These are phyloP conservation scores for Lasioglossum zephyrum DNA, from an alignment of 2,888 invertebrate species.

Conservation along the genomic window DNA sequence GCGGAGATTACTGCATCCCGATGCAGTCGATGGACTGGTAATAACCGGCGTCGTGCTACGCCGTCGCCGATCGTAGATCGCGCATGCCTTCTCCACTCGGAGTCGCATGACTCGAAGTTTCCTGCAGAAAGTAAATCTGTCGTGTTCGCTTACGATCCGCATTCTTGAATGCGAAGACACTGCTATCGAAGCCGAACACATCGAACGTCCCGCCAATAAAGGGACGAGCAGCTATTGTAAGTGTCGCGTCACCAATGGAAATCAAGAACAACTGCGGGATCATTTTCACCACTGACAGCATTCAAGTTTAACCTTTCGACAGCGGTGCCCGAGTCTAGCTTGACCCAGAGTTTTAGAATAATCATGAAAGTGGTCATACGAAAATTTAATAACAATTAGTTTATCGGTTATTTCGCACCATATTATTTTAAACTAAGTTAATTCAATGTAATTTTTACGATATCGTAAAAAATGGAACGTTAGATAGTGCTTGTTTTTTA, in stretches of 20 bases:
- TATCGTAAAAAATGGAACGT: too few species aligned
- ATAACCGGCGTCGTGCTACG: constrained; percentile 37
- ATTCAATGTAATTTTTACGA: too few species aligned
- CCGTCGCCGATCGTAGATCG: constrained; percentile 39
- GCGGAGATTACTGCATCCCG: constrained; percentile 68
- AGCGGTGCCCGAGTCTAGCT: too few species aligned
- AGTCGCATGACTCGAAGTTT: constrained; percentile 28
- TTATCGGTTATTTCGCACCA: too few species aligned
- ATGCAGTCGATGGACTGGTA: constrained; percentile 45
- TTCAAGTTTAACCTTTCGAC: too few species aligned
- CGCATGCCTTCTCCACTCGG: constrained; percentile 25
- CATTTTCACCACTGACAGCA: background rate
- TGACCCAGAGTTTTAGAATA: too few species aligned
- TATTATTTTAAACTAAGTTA: too few species aligned
- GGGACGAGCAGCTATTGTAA: background rate
- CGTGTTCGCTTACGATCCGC: constrained; percentile 42
- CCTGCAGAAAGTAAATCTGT: constrained; percentile 43
- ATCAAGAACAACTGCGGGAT: background rate
- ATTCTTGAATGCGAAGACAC: constrained; percentile 11
- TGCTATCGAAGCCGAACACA: constrained; percentile 5
- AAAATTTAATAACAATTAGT: too few species aligned
- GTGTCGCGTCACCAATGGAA: constrained; percentile 1
- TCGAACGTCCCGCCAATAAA: background rate
- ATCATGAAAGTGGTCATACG: too few species aligned
- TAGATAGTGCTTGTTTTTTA: too few species aligned